Percentiles rank a stretch among this genome's conserved stretches.
Evolutionary conservation across 1,140 invertebrate genomes (phyloP).

Genomic region (Penaeus vannamei): DNA sequence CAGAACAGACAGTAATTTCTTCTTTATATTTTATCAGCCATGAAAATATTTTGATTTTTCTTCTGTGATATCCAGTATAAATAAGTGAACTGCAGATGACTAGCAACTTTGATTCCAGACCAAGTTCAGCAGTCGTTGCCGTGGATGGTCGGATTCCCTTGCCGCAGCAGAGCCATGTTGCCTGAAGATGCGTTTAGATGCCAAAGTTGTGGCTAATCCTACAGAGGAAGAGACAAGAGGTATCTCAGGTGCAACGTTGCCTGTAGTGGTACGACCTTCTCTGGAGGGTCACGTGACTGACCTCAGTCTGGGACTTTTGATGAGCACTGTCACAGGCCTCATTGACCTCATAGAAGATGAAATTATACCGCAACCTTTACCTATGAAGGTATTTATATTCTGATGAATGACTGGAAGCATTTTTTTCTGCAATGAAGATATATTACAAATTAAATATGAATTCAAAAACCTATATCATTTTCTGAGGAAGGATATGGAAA

Average conservation of each 20-base stretch:
- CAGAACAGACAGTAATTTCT: too few species aligned
- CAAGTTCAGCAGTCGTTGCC: slow-evolving; percentile 67
- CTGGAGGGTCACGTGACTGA: slow-evolving; percentile 80
- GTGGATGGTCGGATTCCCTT: slow-evolving; percentile 66
- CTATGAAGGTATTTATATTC: slow-evolving; percentile 79
- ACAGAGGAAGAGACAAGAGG: slow-evolving; percentile 34
- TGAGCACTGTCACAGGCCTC: slow-evolving; percentile 85
- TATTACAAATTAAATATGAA: background rate
- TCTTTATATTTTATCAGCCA: too few species aligned
- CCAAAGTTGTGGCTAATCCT: slow-evolving; percentile 20
- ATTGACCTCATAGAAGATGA: slow-evolving; percentile 90
- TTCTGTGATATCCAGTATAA: too few species aligned
- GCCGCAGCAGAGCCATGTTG: slow-evolving; percentile 48
- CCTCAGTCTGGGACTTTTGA: slow-evolving; percentile 81
- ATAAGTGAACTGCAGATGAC: too few species aligned
- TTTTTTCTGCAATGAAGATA: background rate
- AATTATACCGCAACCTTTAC: slow-evolving; percentile 83
- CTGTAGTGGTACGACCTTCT: slow-evolving; percentile 41
- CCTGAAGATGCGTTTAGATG: slow-evolving; percentile 58
- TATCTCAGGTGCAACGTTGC: slow-evolving; percentile 51
- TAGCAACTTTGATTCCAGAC: slow-evolving; percentile 39
- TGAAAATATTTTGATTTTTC: too few species aligned
- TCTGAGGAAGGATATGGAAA: background rate
- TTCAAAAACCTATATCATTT: too few species aligned
- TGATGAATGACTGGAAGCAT: background rate